Evolutionary conservation across 2,797 vertebrate species (phyloP).

Genomic region (Tarsius wallacei): DNA sequence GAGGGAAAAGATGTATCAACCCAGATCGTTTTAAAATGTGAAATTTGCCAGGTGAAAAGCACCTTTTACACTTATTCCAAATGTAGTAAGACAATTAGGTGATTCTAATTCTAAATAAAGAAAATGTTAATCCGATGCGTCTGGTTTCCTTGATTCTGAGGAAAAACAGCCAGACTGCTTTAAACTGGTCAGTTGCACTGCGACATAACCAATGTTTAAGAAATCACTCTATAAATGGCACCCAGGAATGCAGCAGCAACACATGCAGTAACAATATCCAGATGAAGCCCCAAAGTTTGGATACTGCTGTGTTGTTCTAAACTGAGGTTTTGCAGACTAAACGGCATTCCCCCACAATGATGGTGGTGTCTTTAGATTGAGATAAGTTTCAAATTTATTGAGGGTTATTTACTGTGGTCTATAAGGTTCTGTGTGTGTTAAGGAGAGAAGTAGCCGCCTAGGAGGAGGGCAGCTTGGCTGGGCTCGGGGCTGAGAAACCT

Average conservation of each 20-base stretch:
- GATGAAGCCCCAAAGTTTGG: constrained; percentile 81
- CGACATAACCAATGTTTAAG: constrained; percentile 77
- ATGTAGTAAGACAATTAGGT: neutral
- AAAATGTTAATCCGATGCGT: neutral
- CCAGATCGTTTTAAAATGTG: neutral
- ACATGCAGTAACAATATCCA: constrained; percentile 81
- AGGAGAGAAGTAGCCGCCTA: constrained; percentile 42
- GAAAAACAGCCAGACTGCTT: constrained; percentile 43
- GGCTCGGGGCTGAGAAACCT: constrained; percentile 79
- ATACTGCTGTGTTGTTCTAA: constrained; percentile 82
- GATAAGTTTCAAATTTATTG: constrained; percentile 90
- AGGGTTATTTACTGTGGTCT: constrained; percentile 82
- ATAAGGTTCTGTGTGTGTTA: constrained; percentile 60
- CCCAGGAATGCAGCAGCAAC: constrained; percentile 71
- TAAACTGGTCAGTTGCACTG: constrained; percentile 68
- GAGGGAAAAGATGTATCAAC: neutral
- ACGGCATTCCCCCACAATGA: constrained; percentile 83
- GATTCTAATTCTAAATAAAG: constrained; percentile 47
- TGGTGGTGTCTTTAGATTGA: constrained; percentile 83
- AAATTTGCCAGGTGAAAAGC: neutral
- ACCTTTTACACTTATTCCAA: constrained; percentile 28
- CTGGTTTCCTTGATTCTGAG: constrained; percentile 26
- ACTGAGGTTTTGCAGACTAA: constrained; percentile 88
- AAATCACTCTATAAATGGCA: constrained; percentile 82
- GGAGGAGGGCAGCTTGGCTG: constrained; percentile 70